phyloP scores from a whole-genome alignment of 2,888 invertebrate species.

The Ceriagrion tenellum region DNA sequence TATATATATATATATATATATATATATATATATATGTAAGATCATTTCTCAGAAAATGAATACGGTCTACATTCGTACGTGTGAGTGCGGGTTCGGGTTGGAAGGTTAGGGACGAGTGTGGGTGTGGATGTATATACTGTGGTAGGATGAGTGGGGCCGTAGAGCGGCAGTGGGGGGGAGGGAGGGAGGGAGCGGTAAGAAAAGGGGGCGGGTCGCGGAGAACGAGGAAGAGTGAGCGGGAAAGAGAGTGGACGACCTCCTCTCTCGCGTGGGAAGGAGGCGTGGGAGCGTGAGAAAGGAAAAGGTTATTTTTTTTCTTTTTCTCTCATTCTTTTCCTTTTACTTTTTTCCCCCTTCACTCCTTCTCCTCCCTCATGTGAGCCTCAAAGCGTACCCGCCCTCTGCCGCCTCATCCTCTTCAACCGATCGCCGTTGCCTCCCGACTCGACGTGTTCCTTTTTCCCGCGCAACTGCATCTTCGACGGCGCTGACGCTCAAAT shows the following conservation, averaged over 20 bases:
- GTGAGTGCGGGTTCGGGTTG: too few relatives aligned
- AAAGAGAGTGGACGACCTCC: background rate
- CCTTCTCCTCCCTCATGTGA: background rate
- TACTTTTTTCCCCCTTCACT: background rate
- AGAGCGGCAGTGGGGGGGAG: background rate
- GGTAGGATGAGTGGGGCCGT: background rate
- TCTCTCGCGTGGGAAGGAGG: background rate
- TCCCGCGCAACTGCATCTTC: too few relatives aligned
- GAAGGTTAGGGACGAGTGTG: too few relatives aligned
- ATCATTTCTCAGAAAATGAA: too few relatives aligned
- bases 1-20: too few relatives aligned
- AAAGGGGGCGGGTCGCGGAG: background rate
- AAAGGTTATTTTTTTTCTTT: background rate
- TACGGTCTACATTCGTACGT: too few relatives aligned
- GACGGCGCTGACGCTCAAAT: too few relatives aligned
- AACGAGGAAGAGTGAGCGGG: background rate
- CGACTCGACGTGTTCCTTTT: too few relatives aligned
- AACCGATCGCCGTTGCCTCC: background rate
- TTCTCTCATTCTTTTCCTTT: background rate
- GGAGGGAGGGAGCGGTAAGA: background rate
- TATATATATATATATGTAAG: too few relatives aligned
- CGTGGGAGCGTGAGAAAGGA: conserved; percentile 24
- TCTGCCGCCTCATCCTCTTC: background rate
- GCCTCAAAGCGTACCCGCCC: background rate
- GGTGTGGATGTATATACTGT: background rate